Percentiles rank a stretch among this genome's conserved stretches.
Conservation (phyloP, 2,113 vertebrate genomes). For the Brachypodius melanocephalos region DNA sequence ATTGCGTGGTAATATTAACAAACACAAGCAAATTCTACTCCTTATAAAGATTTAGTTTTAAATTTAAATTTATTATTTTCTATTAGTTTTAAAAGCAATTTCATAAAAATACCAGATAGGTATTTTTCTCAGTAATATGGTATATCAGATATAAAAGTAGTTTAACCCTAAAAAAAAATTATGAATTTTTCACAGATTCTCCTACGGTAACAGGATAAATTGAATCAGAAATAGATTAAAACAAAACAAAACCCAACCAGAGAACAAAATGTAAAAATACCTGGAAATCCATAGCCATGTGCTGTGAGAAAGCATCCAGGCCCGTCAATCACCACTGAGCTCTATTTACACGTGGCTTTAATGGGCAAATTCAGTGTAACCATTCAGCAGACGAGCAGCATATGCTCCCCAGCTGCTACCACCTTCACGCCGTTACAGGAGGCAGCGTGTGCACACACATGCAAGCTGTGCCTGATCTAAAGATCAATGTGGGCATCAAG, state of each 20-base stretch:
- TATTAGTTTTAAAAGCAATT: not conserved
- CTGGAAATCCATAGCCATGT: not conserved
- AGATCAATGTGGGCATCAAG: not conserved
- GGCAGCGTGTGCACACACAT: not conserved
- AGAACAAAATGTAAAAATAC: not conserved
- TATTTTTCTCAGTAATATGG: not conserved
- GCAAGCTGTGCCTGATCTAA: not conserved
- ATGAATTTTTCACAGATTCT: not conserved
- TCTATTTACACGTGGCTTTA: constrained; percentile 36
- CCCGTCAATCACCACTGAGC: not conserved
- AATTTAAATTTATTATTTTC: not conserved
- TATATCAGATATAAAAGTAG: not conserved
- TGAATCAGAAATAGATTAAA: not conserved
- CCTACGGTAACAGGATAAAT: not conserved
- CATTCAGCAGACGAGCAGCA: constrained; percentile 32
- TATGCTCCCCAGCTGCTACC: constrained; percentile 12
- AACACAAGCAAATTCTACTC: not conserved
- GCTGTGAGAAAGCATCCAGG: constrained; percentile 21
- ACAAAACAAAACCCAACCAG: not conserved
- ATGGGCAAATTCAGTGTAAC: constrained; percentile 13
- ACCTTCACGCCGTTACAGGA: not conserved
- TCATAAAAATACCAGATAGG: not conserved
- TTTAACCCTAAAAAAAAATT: not conserved
- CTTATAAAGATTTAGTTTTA: not conserved
- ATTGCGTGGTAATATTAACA: not conserved